These are phyloP conservation scores for Chelon labrosus DNA, from an alignment of 2,797 vertebrate genomes.

Conservation along the genomic window DNA sequence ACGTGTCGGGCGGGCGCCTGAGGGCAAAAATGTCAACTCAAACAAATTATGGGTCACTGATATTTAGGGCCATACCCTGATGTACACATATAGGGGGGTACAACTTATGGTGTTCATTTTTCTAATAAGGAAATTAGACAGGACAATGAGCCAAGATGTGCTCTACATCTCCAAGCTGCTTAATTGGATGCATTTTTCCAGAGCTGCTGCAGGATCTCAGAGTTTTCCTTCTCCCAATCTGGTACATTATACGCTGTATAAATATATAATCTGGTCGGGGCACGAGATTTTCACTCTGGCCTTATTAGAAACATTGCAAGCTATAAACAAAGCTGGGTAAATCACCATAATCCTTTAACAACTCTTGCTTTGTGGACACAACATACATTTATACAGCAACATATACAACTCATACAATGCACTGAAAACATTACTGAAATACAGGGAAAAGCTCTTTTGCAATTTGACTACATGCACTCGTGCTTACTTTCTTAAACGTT, in stretches of 20 bases:
- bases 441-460: conserved; percentile 11
- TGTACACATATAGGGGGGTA: conserved; percentile 2
- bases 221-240: conserved; percentile 1
- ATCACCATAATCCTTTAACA: conserved; percentile 52
- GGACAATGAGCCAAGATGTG: conserved; percentile 51
- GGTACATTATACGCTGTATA: conserved; percentile 20
- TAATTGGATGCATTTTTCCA: conserved; percentile 44
- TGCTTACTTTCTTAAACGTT: conserved; percentile 18
- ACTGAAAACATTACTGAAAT: conserved; percentile 23
- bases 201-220: conserved; percentile 28
- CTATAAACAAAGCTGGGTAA: conserved; percentile 28
- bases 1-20: conserved; percentile 66
- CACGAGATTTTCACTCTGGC: conserved; percentile 41
- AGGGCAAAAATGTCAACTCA: conserved; percentile 69
- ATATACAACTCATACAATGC: neutral
- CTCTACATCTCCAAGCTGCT: conserved; percentile 53
- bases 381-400: conserved; percentile 1
- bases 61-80: conserved; percentile 37
- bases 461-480: conserved; percentile 9
- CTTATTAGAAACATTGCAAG: conserved; percentile 17
- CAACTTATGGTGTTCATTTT: conserved; percentile 55
- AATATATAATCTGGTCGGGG: conserved; percentile 27
- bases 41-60: conserved; percentile 70
- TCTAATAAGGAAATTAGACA: conserved; percentile 62
- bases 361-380: conserved; percentile 34